Evolutionary conservation across 1,140 invertebrate genomes (phyloP), one percentile per base, ranked within the genome.

Genomic region (Zophobas atratus): DNA sequence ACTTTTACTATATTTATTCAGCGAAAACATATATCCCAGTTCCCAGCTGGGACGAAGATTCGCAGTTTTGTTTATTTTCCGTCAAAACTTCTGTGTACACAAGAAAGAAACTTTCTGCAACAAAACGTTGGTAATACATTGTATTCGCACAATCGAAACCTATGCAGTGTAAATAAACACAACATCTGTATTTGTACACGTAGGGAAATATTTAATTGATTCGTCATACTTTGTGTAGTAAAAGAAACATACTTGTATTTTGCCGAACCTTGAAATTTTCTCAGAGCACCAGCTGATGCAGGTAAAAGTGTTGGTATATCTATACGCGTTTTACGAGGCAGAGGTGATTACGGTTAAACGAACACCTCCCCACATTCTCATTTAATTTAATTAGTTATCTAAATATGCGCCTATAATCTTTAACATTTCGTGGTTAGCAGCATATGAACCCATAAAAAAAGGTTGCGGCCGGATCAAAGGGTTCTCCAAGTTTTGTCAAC

Each of bases 401-500:
- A 67, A 67, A 67, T n/a, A 36, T 43, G 43, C 39, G 60, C 1
- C 38, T 20, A 41, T 67, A 67, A 67, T 67, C 60, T 67, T 46
- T 5, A 67, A 43, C 33, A 41, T 67, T 43, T 67, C 38, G 43
- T 67, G 60, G 43, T 67, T 67, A 63, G 57, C 20, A 36, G 6
- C 38, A 43, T 63, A 41, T 67, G 39, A 20, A 34, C 33, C n/a
- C 33, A 67, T 43, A 67, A 67, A 67, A 20, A 67, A 43, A 67
- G 60, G 36, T 67, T 20, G 60, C 60, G 60, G 60, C 36, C 1
- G 71, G 73, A 75, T 75, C 73, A 75, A 75, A 75, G 73, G 43
- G 38, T 75, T 49, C 34, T 71, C 33, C 49, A 77, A 75, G 72
- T 78, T 78, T 78, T 75, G 71, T 78, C 77, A 78, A n/a, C 56